Conservation (phyloP, 2,113 vertebrate genomes). For the Tichodroma muraria region DNA sequence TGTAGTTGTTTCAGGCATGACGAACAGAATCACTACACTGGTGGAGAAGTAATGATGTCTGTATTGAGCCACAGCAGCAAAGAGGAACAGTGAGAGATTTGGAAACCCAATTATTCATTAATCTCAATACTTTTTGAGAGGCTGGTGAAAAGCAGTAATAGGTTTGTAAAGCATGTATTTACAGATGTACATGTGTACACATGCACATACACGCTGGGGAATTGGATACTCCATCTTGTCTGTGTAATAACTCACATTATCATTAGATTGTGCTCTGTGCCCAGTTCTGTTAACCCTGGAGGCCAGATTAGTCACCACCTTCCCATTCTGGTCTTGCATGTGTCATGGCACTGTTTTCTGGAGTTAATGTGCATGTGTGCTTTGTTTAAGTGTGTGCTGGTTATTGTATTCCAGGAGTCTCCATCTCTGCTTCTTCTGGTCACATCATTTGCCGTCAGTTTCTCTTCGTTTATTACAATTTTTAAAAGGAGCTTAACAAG, state of each 20-base stretch:
- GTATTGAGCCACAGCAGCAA: conserved; percentile 50
- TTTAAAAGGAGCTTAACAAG: background rate
- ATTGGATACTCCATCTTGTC: background rate
- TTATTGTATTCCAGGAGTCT: background rate
- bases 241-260: background rate
- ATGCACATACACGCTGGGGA: background rate
- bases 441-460: background rate
- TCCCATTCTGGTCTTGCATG: background rate
- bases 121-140: conserved; percentile 43
- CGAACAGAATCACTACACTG: conserved; percentile 63
- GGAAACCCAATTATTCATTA: conserved; percentile 50
- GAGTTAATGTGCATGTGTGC: fast-evolving
- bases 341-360: background rate
- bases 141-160: conserved; percentile 21
- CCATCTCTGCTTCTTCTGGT: fast-evolving
- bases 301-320: background rate
- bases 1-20: conserved; percentile 79
- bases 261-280: background rate
- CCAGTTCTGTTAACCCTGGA: background rate
- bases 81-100: conserved; percentile 33
- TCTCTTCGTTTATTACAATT: background rate
- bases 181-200: background rate
- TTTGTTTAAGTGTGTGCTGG: background rate
- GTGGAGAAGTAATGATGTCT: conserved; percentile 68
- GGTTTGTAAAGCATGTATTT: conserved; percentile 2